Evolutionary conservation across 2,797 vertebrate genomes (phyloP).

Genomic region (Phrynocephalus forsythii): DNA sequence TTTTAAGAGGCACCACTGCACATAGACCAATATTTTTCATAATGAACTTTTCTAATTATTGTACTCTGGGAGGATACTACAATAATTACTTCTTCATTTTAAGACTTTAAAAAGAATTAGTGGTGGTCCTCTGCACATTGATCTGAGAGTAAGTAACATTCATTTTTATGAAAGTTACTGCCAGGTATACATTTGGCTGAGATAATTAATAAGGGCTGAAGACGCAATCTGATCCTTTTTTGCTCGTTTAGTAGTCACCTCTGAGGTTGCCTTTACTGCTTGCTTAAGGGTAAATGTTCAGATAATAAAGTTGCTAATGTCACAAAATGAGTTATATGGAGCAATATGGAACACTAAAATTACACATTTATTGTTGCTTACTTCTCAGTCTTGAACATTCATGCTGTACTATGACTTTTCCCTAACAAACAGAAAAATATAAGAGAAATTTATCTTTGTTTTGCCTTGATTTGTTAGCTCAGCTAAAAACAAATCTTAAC

Average conservation of each 20-base stretch:
- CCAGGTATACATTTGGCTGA: no score
- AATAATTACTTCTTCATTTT: background rate
- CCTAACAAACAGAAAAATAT: background rate
- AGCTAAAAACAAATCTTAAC: background rate
- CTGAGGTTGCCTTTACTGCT: background rate
- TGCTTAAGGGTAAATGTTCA: background rate
- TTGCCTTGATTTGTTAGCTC: background rate
- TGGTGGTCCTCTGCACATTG: background rate
- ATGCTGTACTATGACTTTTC: background rate
- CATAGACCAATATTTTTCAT: background rate
- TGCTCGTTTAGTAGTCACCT: background rate
- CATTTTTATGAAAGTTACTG: background rate
- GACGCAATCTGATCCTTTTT: background rate
- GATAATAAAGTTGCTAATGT: background rate
- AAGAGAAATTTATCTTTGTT: background rate
- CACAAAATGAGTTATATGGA: background rate
- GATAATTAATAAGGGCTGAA: no score
- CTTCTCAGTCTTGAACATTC: background rate
- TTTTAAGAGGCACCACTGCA: background rate
- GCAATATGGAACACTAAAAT: background rate
- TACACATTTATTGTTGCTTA: background rate
- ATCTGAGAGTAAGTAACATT: background rate
- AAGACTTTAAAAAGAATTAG: background rate
- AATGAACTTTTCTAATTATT: background rate
- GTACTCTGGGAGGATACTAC: background rate